Base-by-base conservation (phyloP, 2,888 invertebrate genomes). In the Diogma glabrata region DNA sequence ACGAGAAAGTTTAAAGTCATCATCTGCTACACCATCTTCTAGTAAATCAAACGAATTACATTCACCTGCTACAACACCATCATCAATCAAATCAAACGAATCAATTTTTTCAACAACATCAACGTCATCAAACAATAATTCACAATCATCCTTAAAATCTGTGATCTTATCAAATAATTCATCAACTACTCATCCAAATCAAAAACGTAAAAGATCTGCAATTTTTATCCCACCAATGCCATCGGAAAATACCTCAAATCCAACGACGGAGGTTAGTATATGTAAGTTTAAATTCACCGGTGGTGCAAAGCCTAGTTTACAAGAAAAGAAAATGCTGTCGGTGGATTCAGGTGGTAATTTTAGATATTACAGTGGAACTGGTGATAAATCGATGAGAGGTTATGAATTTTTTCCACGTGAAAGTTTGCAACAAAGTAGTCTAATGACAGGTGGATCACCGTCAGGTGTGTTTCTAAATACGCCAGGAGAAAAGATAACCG, bases 281-380 rank as follows among this genome's bases (percentile, higher is more conserved):
- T 92, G 92, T 66, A 92, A 92, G 67, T 92, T 92, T 64, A 92
- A 92, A 65, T 91, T 92, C 64, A 91, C 90, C 0, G 91, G 91
- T 0, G 92, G 92, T 0, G 87, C 89, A 0, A 88, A 89, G 57
- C 92, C 92, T 0, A 84, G 84, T 52, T 64, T 92, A 47, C 89
- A 92, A 64, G 91, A 92, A 63, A 92, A 92, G 70, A 92, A 92
- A 67, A 90, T 90, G 81, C 74, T 92, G 0, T 89, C 89, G 0
- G 89, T 92, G 0, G 91, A 91, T 65, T 83, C 89, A 0, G 89
- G 88, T 2, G 91, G 91, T 0, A 90, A 90, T 62, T 89, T 91
- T 58, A 73, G 86, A 22, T 91, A 89, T 62, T 91, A 88, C 68
- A 87, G 86, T 59, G 87, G 89, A 1, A 87, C 88, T 0, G 87